These are phyloP conservation scores for Ommatoiulus sabulosus DNA, from an alignment of 2,888 invertebrate species.

Conservation along the genomic window DNA sequence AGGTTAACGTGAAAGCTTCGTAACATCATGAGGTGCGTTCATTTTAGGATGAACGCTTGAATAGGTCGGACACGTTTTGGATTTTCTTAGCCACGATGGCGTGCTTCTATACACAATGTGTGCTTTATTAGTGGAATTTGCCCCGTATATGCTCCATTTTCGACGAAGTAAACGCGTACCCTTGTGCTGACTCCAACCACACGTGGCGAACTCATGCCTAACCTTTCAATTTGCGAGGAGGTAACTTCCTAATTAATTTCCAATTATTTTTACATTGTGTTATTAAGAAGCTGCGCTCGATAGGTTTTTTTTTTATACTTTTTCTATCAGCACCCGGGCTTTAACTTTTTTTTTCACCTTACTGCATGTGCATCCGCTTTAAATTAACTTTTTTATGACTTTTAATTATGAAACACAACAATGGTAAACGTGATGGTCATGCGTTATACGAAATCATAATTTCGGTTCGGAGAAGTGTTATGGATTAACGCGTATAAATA, in stretches of 20 bases:
- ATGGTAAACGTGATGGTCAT: background rate
- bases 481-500: background rate
- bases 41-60: constrained; percentile 44
- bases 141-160: background rate
- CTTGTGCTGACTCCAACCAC: background rate
- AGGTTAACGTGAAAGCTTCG: background rate
- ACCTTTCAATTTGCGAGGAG: background rate
- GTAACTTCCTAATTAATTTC: constrained; percentile 19
- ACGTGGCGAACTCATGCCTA: background rate
- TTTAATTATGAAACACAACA: background rate
- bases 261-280: background rate
- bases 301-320: no score
- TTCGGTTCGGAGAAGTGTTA: background rate
- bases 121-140: background rate
- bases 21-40: constrained; percentile 28
- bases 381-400: background rate
- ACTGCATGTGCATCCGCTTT: background rate
- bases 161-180: background rate
- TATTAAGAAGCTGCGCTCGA: background rate
- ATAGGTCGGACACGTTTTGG: constrained; percentile 26
- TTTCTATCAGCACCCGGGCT: background rate
- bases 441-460: background rate
- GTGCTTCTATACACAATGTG: background rate
- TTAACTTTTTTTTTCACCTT: background rate
- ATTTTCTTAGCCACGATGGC: background rate